These are phyloP conservation scores for Cosmia trapezina DNA, from an alignment of 2,888 invertebrate species.

Conservation along the genomic window DNA sequence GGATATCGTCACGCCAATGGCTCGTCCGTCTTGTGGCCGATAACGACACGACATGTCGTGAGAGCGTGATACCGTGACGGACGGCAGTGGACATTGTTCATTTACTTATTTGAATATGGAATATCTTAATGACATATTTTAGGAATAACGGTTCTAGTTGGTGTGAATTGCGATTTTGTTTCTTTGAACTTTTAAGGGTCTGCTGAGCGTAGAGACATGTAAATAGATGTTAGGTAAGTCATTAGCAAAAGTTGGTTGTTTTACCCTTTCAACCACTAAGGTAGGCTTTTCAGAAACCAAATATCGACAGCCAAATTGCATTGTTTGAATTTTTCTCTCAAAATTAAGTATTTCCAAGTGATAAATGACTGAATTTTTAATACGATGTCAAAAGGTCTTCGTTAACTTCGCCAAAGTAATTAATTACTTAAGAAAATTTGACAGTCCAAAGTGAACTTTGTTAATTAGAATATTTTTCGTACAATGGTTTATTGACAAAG, in stretches of 20 bases:
- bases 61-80: constrained; percentile 38
- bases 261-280: not conserved
- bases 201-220: not conserved
- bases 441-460: constrained; percentile 57
- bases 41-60: constrained; percentile 50
- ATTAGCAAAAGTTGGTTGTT: not conserved
- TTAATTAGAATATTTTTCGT: constrained; percentile 59
- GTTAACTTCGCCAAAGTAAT: constrained; percentile 59
- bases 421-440: constrained; percentile 61
- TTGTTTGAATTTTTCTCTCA: constrained; percentile 10
- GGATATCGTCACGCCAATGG: constrained; percentile 69
- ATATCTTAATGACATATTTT: constrained; percentile 29
- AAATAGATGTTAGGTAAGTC: not conserved
- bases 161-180: not conserved
- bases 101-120: constrained; percentile 35
- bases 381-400: constrained; percentile 49
- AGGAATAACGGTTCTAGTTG: constrained; percentile 5
- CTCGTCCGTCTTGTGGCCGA: constrained; percentile 61
- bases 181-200: not conserved
- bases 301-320: constrained; percentile 1
- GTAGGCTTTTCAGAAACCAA: not conserved
- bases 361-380: constrained; percentile 59
- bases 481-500: constrained; percentile 51
- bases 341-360: constrained; percentile 33
- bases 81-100: constrained; percentile 54